phyloP scores from a whole-genome alignment of 2,888 invertebrate species.

The Disparrhopalites patrizii region DNA sequence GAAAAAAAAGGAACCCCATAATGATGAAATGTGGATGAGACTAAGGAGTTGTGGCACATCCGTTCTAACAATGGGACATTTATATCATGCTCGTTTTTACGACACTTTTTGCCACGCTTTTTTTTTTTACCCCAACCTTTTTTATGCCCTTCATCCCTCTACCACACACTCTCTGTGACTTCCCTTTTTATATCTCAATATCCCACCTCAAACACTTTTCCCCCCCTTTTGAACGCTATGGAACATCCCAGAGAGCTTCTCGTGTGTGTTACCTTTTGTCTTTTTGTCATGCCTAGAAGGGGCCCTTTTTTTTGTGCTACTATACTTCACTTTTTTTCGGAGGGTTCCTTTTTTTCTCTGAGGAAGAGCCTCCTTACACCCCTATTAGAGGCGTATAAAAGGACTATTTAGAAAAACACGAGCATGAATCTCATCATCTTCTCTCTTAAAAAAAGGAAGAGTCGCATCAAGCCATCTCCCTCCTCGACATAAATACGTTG shows the following conservation, averaged over 20 bases:
- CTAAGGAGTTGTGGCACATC: constrained; percentile 12
- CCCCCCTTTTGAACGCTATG: too few relatives aligned
- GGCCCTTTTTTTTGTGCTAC: neutral
- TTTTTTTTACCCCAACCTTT: constrained; percentile 11
- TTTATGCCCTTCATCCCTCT: neutral
- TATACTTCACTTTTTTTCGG: neutral
- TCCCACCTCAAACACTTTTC: too few relatives aligned
- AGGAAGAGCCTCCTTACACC: too few relatives aligned
- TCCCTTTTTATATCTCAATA: too few relatives aligned
- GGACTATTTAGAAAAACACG: constrained; percentile 5
- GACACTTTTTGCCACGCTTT: constrained; percentile 18
- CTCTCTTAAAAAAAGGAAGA: too few relatives aligned
- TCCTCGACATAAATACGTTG: too few relatives aligned
- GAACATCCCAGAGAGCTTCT: neutral
- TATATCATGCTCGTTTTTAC: constrained; percentile 26
- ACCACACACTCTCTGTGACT: too few relatives aligned
- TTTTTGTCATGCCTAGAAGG: neutral
- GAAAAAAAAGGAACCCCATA: too few relatives aligned
- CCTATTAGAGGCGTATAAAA: neutral
- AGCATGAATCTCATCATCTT: constrained; percentile 6
- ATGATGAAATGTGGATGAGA: neutral
- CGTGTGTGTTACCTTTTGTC: constrained; percentile 3
- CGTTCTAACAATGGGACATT: constrained; percentile 30
- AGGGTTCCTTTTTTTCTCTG: neutral
- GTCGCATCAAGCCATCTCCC: too few relatives aligned